Conservation (phyloP, 2,888 invertebrate species). For the Drosophila conformis region DNA sequence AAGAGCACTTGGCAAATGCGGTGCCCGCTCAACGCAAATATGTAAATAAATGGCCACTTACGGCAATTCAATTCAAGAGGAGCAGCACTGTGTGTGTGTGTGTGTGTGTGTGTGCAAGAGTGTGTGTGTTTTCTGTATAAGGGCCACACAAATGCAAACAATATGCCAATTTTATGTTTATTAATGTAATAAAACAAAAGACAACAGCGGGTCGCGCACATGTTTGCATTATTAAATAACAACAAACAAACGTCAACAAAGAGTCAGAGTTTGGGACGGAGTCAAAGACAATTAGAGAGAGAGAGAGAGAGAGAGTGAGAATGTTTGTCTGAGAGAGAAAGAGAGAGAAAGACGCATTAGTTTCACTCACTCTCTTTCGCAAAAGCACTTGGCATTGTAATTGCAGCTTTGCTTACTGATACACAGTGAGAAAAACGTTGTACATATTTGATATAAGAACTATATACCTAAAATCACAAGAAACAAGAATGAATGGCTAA, state of each 20-base stretch:
- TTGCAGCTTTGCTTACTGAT: conserved; percentile 65
- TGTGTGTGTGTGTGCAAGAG: conserved; percentile 1
- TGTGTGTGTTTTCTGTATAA: conserved; percentile 13
- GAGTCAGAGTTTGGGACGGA: neutral
- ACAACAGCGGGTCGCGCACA: conserved; percentile 53
- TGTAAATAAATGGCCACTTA: conserved; percentile 81
- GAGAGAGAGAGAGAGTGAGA: neutral
- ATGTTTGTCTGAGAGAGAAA: neutral
- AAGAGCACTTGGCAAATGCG: conserved; percentile 67
- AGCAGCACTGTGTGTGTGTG: neutral
- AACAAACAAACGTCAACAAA: conserved; percentile 33
- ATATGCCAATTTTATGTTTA: conserved; percentile 72
- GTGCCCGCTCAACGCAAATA: conserved; percentile 72
- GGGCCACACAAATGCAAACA: conserved; percentile 58
- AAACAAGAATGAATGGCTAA: neutral
- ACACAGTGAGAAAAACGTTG: conserved; percentile 3
- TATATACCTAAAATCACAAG: rapidly evolving
- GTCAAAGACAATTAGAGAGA: neutral
- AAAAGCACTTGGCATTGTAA: conserved; percentile 72
- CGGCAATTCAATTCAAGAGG: conserved; percentile 68
- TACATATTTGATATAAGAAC: neutral
- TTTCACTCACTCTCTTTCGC: conserved; percentile 16
- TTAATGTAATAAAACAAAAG: conserved; percentile 72
- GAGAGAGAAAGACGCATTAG: conserved; percentile 36
- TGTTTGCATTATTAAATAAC: conserved; percentile 66